A percentile compares a stretch with the other conserved stretches of the same genome.
Conservation (phyloP, 2,113 vertebrate species). For the Larimichthys crocea region DNA sequence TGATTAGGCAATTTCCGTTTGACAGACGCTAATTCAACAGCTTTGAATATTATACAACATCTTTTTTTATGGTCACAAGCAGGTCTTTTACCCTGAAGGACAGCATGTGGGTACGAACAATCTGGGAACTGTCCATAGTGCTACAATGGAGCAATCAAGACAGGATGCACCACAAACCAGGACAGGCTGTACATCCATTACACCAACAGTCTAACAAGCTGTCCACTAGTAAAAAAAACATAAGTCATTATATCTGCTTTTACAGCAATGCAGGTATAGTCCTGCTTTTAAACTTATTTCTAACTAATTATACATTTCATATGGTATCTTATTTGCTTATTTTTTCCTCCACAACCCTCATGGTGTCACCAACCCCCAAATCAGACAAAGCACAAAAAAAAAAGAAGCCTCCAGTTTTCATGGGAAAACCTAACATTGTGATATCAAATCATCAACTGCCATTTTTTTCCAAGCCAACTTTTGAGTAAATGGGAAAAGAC, state of each 20-base stretch:
- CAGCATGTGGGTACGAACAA: constrained; percentile 39
- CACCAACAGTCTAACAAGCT: constrained; percentile 13
- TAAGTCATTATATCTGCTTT: background rate
- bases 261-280: background rate
- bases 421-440: background rate
- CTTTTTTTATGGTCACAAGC: background rate
- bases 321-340: background rate
- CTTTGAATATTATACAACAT: background rate
- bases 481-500: background rate
- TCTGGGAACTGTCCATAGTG: constrained; percentile 82
- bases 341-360: background rate
- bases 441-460: background rate
- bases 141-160: constrained; percentile 73
- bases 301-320: background rate
- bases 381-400: constrained; percentile 48
- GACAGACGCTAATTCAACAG: background rate
- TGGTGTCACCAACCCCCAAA: constrained; percentile 7
- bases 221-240: background rate
- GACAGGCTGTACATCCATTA: constrained; percentile 28
- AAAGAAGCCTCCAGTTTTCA: background rate
- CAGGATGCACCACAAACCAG: constrained; percentile 56
- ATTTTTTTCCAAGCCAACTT: background rate
- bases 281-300: background rate
- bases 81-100: background rate
- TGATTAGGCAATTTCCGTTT: background rate